Conservation (phyloP, 2,113 vertebrate species). For the Orientallactaga bullata region DNA sequence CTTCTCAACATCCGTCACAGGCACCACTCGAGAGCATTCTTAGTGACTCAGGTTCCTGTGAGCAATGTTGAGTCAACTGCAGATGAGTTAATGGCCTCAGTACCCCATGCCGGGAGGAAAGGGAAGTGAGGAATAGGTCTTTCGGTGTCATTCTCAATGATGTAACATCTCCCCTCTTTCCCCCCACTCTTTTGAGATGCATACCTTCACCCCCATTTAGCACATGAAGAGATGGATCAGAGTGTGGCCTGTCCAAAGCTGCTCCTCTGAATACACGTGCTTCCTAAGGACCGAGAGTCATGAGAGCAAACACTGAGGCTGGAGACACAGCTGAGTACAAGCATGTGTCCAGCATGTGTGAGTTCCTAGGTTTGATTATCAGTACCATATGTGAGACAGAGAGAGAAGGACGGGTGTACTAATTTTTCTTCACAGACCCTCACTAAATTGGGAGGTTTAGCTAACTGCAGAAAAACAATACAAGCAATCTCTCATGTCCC, state of each 20-base stretch:
- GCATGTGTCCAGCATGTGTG: no score
- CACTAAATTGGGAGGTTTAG: not conserved
- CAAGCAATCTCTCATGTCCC: fast-evolving
- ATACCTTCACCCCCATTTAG: not conserved
- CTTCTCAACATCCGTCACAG: not conserved
- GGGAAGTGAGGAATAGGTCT: slow-evolving; percentile 48
- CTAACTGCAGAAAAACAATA: not conserved
- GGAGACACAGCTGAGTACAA: not conserved
- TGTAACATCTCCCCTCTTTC: not conserved
- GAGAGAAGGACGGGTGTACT: not conserved
- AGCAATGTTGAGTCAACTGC: slow-evolving; percentile 11
- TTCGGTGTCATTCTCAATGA: not conserved
- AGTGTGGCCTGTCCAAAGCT: not conserved
- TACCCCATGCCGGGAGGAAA: slow-evolving; percentile 6
- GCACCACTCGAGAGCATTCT: not conserved
- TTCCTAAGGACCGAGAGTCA: not conserved
- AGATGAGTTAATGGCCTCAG: slow-evolving; percentile 28
- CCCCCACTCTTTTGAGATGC: not conserved
- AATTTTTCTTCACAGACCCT: not conserved
- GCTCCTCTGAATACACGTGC: not conserved
- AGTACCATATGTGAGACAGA: not conserved
- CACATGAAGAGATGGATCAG: not conserved
- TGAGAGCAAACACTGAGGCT: not conserved
- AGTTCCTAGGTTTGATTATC: not conserved
- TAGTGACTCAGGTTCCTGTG: slow-evolving; percentile 37